Base-by-base conservation (phyloP, 2,113 vertebrate species). In the Helogale parvula region DNA sequence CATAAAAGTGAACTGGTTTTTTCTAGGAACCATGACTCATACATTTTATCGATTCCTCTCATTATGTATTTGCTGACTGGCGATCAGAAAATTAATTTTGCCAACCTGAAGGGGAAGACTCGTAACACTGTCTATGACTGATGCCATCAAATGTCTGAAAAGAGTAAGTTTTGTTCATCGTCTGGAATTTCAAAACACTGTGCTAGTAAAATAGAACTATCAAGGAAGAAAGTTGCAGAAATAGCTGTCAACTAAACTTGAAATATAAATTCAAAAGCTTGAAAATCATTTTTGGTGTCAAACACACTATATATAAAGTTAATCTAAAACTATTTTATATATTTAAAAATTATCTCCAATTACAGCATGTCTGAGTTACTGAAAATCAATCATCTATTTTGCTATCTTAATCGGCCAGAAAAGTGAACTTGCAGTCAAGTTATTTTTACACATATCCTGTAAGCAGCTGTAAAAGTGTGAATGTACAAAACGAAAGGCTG, bases 11-110 rank as follows among this genome's bases (percentile, higher is more conserved):
- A 69, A 38, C 47, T 95, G 10, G 10, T 8, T 84, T 96, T 88
- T 85, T 94, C 54, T 35, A 83, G 68, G 45, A 89, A 90, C 45
- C 38, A 72, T 7, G 38, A 79, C 35, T 69, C n/a, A 57, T 0
- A 33, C 4, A 13, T 69, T 66, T 47, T 77, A 27, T 52, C 81
- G 47, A 27, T 91, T 96, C 66, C 31, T 90, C 31, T 69, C 23
- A 38, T 91, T 33, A 69, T 41, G 57, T 5, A 52, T n/a, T 66
- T 89, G 38, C 60, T 74, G 38, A 63, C 1, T 33, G 25, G 50
- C 47, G 29, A 85, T 88, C 15, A 77, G 63, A 96, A 90, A 82
- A 91, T 54, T 83, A 83, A 88, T 95, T 68, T 60, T 81, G 74
- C 81, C 86, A 80, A 88, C 57, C 66, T n/a, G 33, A 96, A 77